Evolutionary conservation across 2,797 vertebrate genomes (phyloP).

Genomic region (Emys orbicularis): DNA sequence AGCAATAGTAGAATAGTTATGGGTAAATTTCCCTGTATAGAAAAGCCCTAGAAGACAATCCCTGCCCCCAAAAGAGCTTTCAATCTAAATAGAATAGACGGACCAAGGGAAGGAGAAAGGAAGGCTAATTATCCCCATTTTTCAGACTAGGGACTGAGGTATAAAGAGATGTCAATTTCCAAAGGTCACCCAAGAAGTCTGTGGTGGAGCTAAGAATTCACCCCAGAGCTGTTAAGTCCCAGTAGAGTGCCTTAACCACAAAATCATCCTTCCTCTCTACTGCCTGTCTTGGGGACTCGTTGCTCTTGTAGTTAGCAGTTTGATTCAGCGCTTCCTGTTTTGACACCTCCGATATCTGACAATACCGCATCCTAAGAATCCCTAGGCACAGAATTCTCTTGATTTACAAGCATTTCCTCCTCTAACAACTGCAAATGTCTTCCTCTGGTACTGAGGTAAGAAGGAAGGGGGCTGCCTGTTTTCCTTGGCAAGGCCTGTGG

Average conservation of each 20-base stretch:
- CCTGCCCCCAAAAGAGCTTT: not conserved
- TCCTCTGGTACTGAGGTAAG: not conserved
- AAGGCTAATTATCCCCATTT: not conserved
- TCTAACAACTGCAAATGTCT: not conserved
- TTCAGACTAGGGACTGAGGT: not conserved
- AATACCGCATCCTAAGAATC: not conserved
- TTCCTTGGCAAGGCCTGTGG: conserved; percentile 44
- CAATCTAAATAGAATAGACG: not conserved
- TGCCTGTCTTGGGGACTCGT: not conserved
- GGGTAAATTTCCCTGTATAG: not conserved
- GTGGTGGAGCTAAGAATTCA: not conserved
- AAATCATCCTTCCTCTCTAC: not conserved
- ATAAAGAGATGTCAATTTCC: not conserved
- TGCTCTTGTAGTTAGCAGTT: not conserved
- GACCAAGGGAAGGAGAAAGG: not conserved
- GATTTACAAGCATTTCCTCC: not conserved
- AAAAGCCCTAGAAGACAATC: conserved; percentile 1
- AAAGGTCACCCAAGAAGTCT: not conserved
- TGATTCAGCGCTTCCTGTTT: conserved; percentile 2
- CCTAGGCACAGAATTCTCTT: not conserved
- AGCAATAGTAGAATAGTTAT: not conserved
- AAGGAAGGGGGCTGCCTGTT: conserved; percentile 32
- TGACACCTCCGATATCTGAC: conserved; percentile 5
- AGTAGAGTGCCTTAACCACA: not conserved
- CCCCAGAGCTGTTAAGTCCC: not conserved